phyloP scores from a whole-genome alignment of 2,888 invertebrate species.

The Thereva nobilitata region DNA sequence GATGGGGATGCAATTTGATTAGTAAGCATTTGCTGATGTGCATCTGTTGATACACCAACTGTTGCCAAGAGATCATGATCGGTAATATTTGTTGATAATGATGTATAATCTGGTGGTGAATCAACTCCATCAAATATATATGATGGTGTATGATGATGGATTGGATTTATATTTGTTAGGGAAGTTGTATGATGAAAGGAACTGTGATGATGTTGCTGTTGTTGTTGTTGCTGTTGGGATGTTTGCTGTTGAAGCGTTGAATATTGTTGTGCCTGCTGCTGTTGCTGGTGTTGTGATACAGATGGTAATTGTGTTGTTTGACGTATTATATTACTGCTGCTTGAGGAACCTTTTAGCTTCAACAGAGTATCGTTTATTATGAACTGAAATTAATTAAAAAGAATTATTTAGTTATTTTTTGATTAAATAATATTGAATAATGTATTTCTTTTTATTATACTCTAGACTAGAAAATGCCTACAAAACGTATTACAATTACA shows the following conservation, averaged over 20 bases:
- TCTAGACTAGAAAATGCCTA: no score
- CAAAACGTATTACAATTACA: no score
- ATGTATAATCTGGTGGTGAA: constrained; percentile 50
- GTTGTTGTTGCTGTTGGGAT: constrained; percentile 18
- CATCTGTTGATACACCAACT: constrained; percentile 39
- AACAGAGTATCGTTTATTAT: constrained; percentile 58
- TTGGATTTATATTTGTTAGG: constrained; percentile 52
- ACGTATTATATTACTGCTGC: constrained; percentile 39
- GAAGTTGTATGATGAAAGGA: constrained; percentile 18
- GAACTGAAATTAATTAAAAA: constrained; percentile 48
- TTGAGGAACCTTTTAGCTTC: constrained; percentile 54
- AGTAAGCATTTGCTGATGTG: constrained; percentile 38
- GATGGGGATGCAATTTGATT: constrained; percentile 47
- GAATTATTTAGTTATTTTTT: background rate
- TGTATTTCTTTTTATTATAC: no score
- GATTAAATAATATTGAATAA: background rate
- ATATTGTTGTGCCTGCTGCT: constrained; percentile 40
- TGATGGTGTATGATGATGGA: constrained; percentile 56
- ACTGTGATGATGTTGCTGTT: constrained; percentile 19
- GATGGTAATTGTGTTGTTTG: constrained; percentile 43
- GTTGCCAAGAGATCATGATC: constrained; percentile 40
- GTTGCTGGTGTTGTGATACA: constrained; percentile 43
- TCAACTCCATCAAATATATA: constrained; percentile 57
- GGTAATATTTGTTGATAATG: constrained; percentile 32
- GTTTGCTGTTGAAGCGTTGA: constrained; percentile 11